Percentiles rank a stretch among this genome's conserved stretches.
phyloP scores from a whole-genome alignment of 2,888 invertebrate species.

The Cheilosia pagana region DNA sequence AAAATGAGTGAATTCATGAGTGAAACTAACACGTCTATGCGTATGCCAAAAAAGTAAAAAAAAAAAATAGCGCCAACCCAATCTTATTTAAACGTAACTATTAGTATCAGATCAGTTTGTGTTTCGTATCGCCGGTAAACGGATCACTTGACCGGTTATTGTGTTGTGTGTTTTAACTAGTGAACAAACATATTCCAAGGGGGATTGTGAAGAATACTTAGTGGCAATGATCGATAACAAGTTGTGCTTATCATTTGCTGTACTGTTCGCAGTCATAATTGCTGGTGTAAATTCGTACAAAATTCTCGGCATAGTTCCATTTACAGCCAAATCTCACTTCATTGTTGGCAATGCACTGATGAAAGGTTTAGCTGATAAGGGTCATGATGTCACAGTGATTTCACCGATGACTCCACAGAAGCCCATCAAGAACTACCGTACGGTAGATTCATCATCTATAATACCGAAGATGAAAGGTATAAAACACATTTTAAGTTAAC shows the following conservation, averaged over 20 bases:
- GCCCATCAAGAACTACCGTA: constrained; percentile 54
- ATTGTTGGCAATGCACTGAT: constrained; percentile 80
- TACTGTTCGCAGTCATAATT: constrained; percentile 13
- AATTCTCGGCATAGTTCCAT: constrained; percentile 58
- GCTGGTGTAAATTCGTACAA: constrained; percentile 29
- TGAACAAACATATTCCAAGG: too few relatives aligned
- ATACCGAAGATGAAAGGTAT: constrained; percentile 28
- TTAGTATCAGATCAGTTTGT: too few relatives aligned
- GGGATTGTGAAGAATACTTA: too few relatives aligned
- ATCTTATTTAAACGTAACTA: too few relatives aligned
- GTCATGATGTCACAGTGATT: constrained; percentile 62
- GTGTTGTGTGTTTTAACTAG: too few relatives aligned
- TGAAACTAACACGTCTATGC: too few relatives aligned
- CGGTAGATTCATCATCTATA: too few relatives aligned
- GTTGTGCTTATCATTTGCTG: neutral
- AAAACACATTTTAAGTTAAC: neutral
- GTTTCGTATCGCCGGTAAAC: too few relatives aligned
- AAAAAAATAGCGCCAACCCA: too few relatives aligned
- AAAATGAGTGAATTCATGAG: too few relatives aligned
- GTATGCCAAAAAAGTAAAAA: too few relatives aligned
- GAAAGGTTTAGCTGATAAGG: constrained; percentile 44
- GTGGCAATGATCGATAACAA: constrained; percentile 17
- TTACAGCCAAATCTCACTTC: constrained; percentile 41
- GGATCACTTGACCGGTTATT: too few relatives aligned
- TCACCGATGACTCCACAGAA: constrained; percentile 51